Percentiles rank a stretch among this genome's conserved stretches.
These are phyloP conservation scores for Aphelocoma californica DNA, from an alignment of 2,797 vertebrate species.

Conservation along the genomic window DNA sequence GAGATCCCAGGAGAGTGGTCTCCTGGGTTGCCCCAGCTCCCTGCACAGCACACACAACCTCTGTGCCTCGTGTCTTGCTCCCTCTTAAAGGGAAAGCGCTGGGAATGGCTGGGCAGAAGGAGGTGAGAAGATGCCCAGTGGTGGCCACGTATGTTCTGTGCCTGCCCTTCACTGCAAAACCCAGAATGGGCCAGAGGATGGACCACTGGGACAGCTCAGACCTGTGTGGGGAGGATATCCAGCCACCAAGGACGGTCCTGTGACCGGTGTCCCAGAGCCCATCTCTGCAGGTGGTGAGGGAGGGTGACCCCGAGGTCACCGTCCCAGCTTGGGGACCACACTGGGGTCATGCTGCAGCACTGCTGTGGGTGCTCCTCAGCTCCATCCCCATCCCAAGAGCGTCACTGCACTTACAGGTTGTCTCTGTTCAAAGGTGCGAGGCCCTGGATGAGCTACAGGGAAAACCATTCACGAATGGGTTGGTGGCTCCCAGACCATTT, in stretches of 20 bases:
- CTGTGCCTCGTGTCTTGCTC: not conserved
- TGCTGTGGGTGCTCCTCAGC: not conserved
- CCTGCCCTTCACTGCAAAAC: not conserved
- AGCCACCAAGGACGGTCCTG: not conserved
- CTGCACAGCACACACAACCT: not conserved
- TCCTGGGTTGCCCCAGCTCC: not conserved
- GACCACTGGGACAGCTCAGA: not conserved
- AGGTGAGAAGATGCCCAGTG: not conserved
- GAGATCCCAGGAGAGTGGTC: not conserved
- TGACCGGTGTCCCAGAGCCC: not conserved
- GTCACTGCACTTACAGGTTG: not conserved
- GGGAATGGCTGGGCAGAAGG: not conserved
- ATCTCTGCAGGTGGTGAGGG: not conserved
- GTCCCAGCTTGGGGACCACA: rapidly evolving
- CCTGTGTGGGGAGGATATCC: not conserved
- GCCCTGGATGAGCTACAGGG: not conserved
- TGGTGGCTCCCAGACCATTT: not conserved
- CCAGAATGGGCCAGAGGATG: not conserved
- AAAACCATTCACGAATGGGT: not conserved
- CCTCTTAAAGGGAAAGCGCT: not conserved
- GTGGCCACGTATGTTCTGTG: not conserved
- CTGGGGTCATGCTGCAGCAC: not conserved
- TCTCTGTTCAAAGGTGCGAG: not conserved
- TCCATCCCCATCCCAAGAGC: not conserved
- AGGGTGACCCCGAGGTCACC: not conserved